Conservation (phyloP, 1,140 invertebrate genomes). For the Aricia agestis region DNA sequence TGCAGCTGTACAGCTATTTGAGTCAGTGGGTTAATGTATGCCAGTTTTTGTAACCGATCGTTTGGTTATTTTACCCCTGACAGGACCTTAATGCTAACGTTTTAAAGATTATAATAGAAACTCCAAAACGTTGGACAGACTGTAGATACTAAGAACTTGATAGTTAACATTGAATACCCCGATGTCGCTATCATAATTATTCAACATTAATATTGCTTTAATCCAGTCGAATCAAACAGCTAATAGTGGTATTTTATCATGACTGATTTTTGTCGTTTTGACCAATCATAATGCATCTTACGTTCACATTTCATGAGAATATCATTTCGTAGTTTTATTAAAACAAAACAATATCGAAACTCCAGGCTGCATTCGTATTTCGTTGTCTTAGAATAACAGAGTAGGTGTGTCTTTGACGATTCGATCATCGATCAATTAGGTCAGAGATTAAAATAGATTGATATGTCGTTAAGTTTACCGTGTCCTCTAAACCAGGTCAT, state of each 20-base stretch:
- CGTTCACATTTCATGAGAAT: no score
- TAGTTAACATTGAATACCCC: neutral
- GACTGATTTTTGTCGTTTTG: no score
- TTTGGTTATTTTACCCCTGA: constrained; percentile 7
- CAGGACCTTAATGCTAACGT: neutral
- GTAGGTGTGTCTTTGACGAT: neutral
- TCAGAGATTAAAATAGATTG: neutral
- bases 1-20: constrained; percentile 31
- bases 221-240: no score
- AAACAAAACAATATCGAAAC: no score
- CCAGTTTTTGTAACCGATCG: constrained; percentile 24
- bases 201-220: no score
- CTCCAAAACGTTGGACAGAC: neutral
- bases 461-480: neutral
- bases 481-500: neutral
- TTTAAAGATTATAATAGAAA: neutral
- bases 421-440: neutral
- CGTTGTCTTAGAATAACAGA: neutral
- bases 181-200: no score
- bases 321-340: no score
- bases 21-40: constrained; percentile 43
- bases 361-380: no score
- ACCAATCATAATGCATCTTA: no score
- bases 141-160: neutral
- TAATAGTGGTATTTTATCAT: no score